Base-by-base conservation (phyloP, 2,888 invertebrate genomes). In the Netelia inedita region DNA sequence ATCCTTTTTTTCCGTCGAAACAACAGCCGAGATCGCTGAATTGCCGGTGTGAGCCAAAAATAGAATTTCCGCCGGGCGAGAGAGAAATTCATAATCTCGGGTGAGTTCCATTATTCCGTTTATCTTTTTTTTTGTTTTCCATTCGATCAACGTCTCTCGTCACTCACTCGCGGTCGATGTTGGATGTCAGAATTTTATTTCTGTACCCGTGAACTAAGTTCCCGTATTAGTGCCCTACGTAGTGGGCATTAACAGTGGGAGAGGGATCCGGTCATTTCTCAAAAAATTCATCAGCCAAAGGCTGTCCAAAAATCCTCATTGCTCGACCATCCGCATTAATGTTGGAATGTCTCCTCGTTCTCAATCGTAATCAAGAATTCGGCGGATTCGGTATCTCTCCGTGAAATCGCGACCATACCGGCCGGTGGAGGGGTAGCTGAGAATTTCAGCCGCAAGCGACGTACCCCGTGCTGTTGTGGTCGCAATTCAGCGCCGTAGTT, bases 401-500 rank as follows among this genome's bases (percentile, higher is more conserved):
- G 55, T 19, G 55, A 16, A 55, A 71, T 21, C 53, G 14, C 1
- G 21, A 50, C n/a, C n/a, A 28, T 1, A 21, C 41, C 23, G 23
- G 23, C 23, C 16, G 46, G n/a, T 14, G n/a, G 66, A 9, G 46
- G 35, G 35, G 35, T 6, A 35, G 35, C 35, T 35, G 35, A 59
- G 71, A 61, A 83, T 74, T 79, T 68, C n/a, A 2, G 50, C 19
- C 41, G 19, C 28, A 10, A 57, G 63, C 53, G 19, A 73, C 35
- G 66, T 72, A 73, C 63, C 69, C 43, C 53, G 65, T 57, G 46
- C 9, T 28, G 63, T 16, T 61, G 35, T 19, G 68, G 14, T 66
- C 43, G 79, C 75, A 80, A 76, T 80, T 78, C 71, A 61, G 65
- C 66, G 19, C 35, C 53, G 57, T 65, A 57, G 63, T 73, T 80